Evolutionary conservation across 2,113 vertebrate genomes (phyloP), one percentile per base, ranked within the genome.

Genomic region (Cichladusa arquata): DNA sequence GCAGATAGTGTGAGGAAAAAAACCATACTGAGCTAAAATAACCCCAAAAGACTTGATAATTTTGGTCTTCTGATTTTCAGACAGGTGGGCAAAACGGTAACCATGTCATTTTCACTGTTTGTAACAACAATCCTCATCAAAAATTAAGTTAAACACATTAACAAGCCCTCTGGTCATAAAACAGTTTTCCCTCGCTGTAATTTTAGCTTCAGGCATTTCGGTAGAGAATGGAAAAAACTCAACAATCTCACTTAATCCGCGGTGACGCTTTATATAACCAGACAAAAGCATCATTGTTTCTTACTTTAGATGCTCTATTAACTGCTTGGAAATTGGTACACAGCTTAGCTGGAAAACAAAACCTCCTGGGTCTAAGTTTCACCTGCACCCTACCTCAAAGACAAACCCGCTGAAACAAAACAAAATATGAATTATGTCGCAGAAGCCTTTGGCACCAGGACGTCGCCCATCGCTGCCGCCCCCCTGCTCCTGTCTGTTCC

Each of bases 261-360:
- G 22, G 45, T 31, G 86, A 71, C 44, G 3, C 64, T 94, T 97
- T 93, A 95, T 19, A 71, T 64, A 96, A 97, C 57, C 72, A 76
- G 18, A 95, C 77, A 95, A 91, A 92, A 62, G 45, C 88, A 92
- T 18, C 47, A 6, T 56, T 87, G 88, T 91, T 86, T 34, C 86
- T 74, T 10, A 34, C 6, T 72, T 78, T 19, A 53, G 86, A 64
- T 3, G 74, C 80, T 86, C 82, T 57, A 23, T 12, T 70, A 80
- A 64, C 24, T 3, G 23, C 54, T 50, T 13, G 16, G 22, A 67
- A 74, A 60, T 8, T 15, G 26, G 26, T n/a, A 40, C 44, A 14
- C 3, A 1, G 25, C 53, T 80, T 22, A 51, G 57, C 5, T 60
- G 58, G 81, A 60, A 74, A 51, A 25, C 1, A 79, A 54, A 71